Percentiles rank a stretch among this genome's conserved stretches.
phyloP scores from a whole-genome alignment of 1,140 invertebrate species.

The Goniozus legneri region DNA sequence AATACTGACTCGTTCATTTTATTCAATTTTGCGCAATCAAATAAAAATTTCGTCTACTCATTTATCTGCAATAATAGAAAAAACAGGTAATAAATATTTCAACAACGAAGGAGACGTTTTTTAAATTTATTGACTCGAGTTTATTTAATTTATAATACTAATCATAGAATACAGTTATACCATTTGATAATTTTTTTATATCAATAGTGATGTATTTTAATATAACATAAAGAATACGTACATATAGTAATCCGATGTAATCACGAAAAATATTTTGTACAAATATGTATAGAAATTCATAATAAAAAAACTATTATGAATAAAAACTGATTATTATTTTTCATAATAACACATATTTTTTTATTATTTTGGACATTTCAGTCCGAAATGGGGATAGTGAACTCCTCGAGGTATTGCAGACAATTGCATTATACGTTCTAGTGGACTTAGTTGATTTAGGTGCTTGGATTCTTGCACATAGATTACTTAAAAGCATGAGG shows the following conservation, averaged over 20 bases:
- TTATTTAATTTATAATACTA: too few relatives aligned
- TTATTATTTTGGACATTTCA: constrained; percentile 25
- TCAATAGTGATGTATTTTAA: too few relatives aligned
- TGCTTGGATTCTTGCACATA: constrained; percentile 29
- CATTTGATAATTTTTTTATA: too few relatives aligned
- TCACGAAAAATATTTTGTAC: background rate
- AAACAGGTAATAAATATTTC: constrained; percentile 27
- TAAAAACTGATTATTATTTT: constrained; percentile 9
- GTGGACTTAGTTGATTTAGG: constrained; percentile 23
- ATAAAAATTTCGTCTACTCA: constrained; percentile 21
- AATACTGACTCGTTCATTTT: constrained; percentile 18
- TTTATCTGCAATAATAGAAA: constrained; percentile 23
- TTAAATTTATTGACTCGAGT: background rate
- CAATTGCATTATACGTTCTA: constrained; percentile 23
- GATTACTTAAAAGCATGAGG: constrained; percentile 23
- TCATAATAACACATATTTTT: constrained; percentile 13
- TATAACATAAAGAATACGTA: too few relatives aligned
- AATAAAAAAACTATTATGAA: constrained; percentile 8
- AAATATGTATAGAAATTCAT: background rate
- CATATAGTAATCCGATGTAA: constrained; percentile 1
- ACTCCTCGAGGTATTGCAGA: constrained; percentile 15
- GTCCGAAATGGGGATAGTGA: constrained; percentile 12
- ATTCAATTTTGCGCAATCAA: constrained; percentile 25
- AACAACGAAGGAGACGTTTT: background rate
- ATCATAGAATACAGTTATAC: too few relatives aligned